Evolutionary conservation across 2,113 vertebrate genomes (phyloP), one percentile per base, ranked within the genome.

Genomic region (Hyperopisus bebe): DNA sequence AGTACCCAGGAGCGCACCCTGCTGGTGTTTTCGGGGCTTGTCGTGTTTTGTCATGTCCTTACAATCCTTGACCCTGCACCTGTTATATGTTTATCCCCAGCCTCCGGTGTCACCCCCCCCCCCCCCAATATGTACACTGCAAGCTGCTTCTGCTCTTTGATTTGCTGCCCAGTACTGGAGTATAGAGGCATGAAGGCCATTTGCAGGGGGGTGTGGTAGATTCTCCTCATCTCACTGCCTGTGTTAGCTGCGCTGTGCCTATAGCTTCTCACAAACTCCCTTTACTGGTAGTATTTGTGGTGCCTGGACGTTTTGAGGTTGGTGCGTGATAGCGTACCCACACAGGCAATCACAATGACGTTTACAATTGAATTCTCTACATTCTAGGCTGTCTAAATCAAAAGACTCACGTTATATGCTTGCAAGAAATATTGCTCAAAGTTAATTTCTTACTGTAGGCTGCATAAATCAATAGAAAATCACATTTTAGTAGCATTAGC

Each of bases 51-150:
- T 74, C 42, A 47, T 15, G 21, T 80, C 62, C 86, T 70, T 46
- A n/a, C 85, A 19, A 70, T 89, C 47, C 19, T 53, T 15, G 15
- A 35, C 87, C 82, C 91, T 48, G 91, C 53, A 39, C 74, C 83
- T 48, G 39, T 84, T 47, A 44, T 47, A 84, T 84, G 62, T 70
- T 70, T 31, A 70, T 70, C 10, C 27, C n/a, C 70, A 17, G 13
- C 27, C 70, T 31, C 82, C 82, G n/a, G 46, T n/a, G 42, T 84
- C 46, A 4, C 21, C 9, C 83, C 46, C 8, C 31, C 11, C n/a
- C 19, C 13, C 31, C 31, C n/a, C 10, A 27, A 4, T 77, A 27
- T 19, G 35, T 80, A 17, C 74, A 19, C 35, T 42, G 74, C 74
- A 15, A 80, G 74, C 74, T 39, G 74, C 74, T 39, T 19, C 31